A percentile compares a stretch with the other conserved stretches of the same genome.
Evolutionary conservation across 53 echinoderm and acorn worm species (phyloP).

Genomic region (Henricia sp.): DNA sequence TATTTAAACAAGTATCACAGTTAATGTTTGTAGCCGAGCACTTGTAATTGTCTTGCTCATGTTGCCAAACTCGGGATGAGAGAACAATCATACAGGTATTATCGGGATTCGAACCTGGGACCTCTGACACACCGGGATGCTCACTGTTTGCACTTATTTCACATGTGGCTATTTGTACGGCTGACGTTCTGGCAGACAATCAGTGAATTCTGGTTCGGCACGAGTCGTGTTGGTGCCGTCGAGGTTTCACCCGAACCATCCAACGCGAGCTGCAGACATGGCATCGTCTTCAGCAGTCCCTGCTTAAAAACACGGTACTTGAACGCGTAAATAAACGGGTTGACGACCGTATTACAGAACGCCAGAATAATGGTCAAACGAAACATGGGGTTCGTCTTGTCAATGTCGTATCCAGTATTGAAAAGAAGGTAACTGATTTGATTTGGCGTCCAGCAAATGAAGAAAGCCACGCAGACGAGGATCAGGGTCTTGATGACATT

Average conservation of each 20-base stretch:
- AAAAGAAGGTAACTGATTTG: constrained; percentile 33
- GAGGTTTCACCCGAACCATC: background rate
- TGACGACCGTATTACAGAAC: constrained; percentile 39
- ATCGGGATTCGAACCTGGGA: too few relatives aligned
- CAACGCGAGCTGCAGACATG: background rate
- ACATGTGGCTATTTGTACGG: too few relatives aligned
- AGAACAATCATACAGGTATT: too few relatives aligned
- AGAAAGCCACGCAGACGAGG: constrained; percentile 25
- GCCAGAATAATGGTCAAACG: constrained; percentile 28
- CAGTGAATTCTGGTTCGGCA: background rate
- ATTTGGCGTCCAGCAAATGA: constrained; percentile 43
- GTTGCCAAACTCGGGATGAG: too few relatives aligned
- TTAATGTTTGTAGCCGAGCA: too few relatives aligned
- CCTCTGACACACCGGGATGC: too few relatives aligned
- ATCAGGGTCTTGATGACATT: constrained; percentile 53
- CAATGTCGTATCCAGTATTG: constrained; percentile 13
- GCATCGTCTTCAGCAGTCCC: constrained; percentile 3
- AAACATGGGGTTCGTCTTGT: background rate
- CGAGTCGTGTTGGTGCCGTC: background rate
- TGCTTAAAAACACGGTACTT: constrained; percentile 29
- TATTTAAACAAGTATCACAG: too few relatives aligned
- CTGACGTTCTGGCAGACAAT: too few relatives aligned
- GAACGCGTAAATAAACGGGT: constrained; percentile 55
- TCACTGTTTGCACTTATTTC: too few relatives aligned
- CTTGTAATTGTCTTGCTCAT: too few relatives aligned